These are phyloP conservation scores for Trichonephila clavata DNA, from an alignment of 1,140 invertebrate species.

Conservation along the genomic window DNA sequence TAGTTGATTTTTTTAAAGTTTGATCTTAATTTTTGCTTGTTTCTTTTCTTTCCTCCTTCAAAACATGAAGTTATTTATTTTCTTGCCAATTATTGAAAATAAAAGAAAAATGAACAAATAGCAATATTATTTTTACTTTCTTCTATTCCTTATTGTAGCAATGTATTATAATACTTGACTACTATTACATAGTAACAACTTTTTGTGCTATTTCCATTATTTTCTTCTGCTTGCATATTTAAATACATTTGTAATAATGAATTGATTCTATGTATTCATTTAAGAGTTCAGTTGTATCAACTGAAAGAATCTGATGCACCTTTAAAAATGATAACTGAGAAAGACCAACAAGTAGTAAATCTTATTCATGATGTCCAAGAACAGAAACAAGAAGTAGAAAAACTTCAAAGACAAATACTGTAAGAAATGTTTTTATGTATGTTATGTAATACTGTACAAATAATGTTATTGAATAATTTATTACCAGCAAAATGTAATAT, in stretches of 20 bases:
- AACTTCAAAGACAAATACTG: slow-evolving; percentile 62
- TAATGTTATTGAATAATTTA: background rate
- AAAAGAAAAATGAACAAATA: too few relatives aligned
- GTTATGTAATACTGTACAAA: background rate
- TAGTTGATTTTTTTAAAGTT: too few relatives aligned
- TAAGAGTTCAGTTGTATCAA: slow-evolving; percentile 63
- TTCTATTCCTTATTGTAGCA: too few relatives aligned
- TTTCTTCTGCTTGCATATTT: too few relatives aligned
- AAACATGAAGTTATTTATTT: too few relatives aligned
- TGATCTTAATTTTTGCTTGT: too few relatives aligned
- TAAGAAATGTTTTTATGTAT: slow-evolving; percentile 41
- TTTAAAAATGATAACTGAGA: slow-evolving; percentile 49
- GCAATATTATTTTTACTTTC: too few relatives aligned
- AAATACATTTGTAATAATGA: background rate
- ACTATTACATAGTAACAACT: too few relatives aligned
- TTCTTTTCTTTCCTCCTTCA: too few relatives aligned
- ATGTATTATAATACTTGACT: too few relatives aligned
- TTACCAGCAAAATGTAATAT: background rate
- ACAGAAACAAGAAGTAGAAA: slow-evolving; percentile 66
- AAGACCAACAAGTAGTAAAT: slow-evolving; percentile 71
- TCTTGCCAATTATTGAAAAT: too few relatives aligned
- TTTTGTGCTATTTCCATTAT: too few relatives aligned
- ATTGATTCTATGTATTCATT: background rate
- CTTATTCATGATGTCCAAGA: slow-evolving; percentile 64
- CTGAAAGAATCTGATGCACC: slow-evolving; percentile 2